phyloP scores from a whole-genome alignment of 2,113 vertebrate species.

The Melospiza georgiana region DNA sequence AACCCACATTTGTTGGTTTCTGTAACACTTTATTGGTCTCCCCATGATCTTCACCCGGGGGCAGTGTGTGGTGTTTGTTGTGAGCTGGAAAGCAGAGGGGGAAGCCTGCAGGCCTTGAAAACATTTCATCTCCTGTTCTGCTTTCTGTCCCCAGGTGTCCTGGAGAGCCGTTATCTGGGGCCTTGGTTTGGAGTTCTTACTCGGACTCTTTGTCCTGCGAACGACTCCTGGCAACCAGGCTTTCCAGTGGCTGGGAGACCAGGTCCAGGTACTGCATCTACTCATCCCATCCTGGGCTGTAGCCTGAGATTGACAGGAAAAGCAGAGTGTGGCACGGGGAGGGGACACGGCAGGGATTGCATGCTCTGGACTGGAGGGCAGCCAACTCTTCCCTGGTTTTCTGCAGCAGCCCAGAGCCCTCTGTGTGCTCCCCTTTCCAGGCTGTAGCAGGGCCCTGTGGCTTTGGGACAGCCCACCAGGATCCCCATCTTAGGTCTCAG shows the following conservation, averaged over 20 bases:
- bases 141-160: constrained; percentile 76
- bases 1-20: not conserved
- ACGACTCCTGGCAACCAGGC: constrained; percentile 82
- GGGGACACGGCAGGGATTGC: not conserved
- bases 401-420: not conserved
- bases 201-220: constrained; percentile 90
- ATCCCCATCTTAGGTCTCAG: not conserved
- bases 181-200: constrained; percentile 86
- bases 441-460: not conserved
- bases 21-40: not conserved
- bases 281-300: not conserved
- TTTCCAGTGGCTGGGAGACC: constrained; percentile 89
- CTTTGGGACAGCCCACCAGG: not conserved
- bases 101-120: not conserved
- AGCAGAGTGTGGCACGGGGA: not conserved
- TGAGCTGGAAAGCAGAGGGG: not conserved
- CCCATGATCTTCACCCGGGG: not conserved
- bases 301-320: not conserved
- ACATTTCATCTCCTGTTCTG: not conserved
- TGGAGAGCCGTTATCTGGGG: constrained; percentile 91
- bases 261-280: constrained; percentile 84
- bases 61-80: not conserved
- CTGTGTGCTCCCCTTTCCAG: accelerated
- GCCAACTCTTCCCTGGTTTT: not conserved
- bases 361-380: not conserved